Base-by-base conservation (phyloP, 2,113 vertebrate species). In the Talpa occidentalis region DNA sequence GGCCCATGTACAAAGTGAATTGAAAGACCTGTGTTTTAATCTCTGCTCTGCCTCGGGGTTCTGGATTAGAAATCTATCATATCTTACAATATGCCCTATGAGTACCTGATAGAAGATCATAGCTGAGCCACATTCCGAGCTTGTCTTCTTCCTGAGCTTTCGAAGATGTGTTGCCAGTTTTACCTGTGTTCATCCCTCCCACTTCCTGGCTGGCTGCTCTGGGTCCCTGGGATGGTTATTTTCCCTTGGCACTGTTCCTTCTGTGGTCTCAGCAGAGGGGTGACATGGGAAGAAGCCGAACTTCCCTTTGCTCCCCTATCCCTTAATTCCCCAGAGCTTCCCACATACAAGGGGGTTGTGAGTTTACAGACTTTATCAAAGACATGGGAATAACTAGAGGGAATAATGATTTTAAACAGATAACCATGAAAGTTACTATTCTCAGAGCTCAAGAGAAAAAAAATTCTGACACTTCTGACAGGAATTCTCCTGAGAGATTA, bases 401-500 rank as follows among this genome's bases (percentile, higher is more conserved):
- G 28, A 16, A 30, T 40, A 40, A 40, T 82, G 59, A 42, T 52
- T 59, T n/a, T n/a, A 78, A 67, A 85, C 59, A 69, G 30, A 44
- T 28, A 64, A 35, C 6, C 10, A 32, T 64, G 37, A 62, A 90
- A 81, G 32, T 47, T 1, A 32, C 15, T 92, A 24, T 69, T 54
- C 49, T 94, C 16, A 32, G 66, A 2, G n/a, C 64, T 80, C n/a
- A 60, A 95, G 84, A 66, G 40, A 80, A 64, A 69, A 28, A 88
- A 5, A 26, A 4, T 12, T 15, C 30, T 8, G 12, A 86, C 22
- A 26, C 62, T 35, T 91, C 67, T 44, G 47, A 47, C 10, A 47
- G 32, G 72, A 72, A 8, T 9, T 35, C 30, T 76, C 26, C 16
- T 42, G 44, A 88, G 94, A 82, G 62, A n/a, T 17, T 16, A 64